Evolutionary conservation across 1,140 invertebrate genomes (phyloP).

Genomic region (Rhagoletis pomonella): DNA sequence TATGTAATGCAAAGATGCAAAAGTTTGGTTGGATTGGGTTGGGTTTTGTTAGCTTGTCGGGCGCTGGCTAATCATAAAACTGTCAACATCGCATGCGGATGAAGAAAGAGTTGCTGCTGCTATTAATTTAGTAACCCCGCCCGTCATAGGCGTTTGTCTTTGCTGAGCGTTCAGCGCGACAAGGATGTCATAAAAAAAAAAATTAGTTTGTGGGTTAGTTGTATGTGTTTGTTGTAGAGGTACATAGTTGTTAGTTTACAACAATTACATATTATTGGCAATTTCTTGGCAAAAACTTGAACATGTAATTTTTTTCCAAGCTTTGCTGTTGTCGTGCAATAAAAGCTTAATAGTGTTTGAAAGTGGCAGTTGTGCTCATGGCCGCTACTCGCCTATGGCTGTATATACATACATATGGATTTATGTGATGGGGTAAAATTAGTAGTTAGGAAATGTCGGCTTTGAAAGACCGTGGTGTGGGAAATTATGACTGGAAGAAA

Average conservation of each 20-base stretch:
- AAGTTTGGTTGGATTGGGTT: no score
- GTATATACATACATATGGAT: no score
- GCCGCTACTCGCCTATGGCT: no score
- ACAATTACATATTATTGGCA: slow-evolving; percentile 33
- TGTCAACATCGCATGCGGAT: slow-evolving; percentile 29
- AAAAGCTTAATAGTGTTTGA: slow-evolving; percentile 37
- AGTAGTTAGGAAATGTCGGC: no score
- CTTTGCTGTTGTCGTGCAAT: slow-evolving; percentile 7
- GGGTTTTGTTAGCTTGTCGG: not conserved
- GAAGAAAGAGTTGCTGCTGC: not conserved
- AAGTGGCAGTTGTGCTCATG: not conserved
- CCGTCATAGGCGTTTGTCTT: not conserved
- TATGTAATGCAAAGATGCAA: slow-evolving; percentile 1
- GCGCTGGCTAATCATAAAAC: slow-evolving; percentile 27
- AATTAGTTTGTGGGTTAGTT: not conserved
- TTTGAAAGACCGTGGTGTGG: no score
- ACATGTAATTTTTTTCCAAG: slow-evolving; percentile 15
- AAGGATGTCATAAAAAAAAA: not conserved
- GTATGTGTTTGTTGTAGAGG: not conserved
- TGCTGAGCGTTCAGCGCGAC: not conserved
- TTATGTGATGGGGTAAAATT: no score
- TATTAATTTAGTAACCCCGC: not conserved
- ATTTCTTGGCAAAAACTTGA: slow-evolving; percentile 24
- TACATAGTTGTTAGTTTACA: not conserved
- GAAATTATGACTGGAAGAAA: no score